A percentile compares a stretch with the other conserved stretches of the same genome.
Evolutionary conservation across 2,797 vertebrate species (phyloP).

Genomic region (Melanogrammus aeglefinus): DNA sequence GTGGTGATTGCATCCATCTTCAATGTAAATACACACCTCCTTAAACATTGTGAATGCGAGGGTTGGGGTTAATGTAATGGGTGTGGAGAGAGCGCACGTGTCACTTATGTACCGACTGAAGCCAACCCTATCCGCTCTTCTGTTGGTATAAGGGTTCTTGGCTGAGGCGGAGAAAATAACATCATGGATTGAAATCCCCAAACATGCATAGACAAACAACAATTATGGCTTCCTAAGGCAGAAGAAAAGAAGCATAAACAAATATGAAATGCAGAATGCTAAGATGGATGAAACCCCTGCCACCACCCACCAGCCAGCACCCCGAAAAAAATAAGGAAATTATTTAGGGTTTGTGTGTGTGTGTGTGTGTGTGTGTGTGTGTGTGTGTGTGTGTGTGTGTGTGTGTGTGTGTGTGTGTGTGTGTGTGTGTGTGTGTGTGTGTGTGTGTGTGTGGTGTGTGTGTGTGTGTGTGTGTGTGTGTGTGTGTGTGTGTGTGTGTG

Average conservation of each 20-base stretch:
- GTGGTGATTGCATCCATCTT: neutral
- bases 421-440: slow-evolving; percentile 4
- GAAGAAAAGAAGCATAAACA: slow-evolving; percentile 55
- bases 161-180: slow-evolving; percentile 63
- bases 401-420: slow-evolving; percentile 21
- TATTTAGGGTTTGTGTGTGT: neutral
- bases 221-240: slow-evolving; percentile 60
- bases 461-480: slow-evolving; percentile 27
- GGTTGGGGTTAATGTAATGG: neutral
- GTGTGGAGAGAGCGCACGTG: neutral
- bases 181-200: slow-evolving; percentile 58
- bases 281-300: slow-evolving; percentile 12
- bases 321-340: slow-evolving; percentile 25
- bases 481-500: neutral
- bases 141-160: slow-evolving; percentile 64
- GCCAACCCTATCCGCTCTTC: slow-evolving; percentile 43
- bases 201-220: slow-evolving; percentile 67
- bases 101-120: neutral
- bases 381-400: neutral
- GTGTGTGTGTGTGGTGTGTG: slow-evolving; percentile 19
- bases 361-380: neutral
- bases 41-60: neutral
- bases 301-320: slow-evolving; percentile 24
- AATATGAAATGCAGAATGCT: slow-evolving; percentile 52
- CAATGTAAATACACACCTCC: neutral